Base-by-base conservation (phyloP, 2,888 invertebrate species). In the Vesta saturnalis region DNA sequence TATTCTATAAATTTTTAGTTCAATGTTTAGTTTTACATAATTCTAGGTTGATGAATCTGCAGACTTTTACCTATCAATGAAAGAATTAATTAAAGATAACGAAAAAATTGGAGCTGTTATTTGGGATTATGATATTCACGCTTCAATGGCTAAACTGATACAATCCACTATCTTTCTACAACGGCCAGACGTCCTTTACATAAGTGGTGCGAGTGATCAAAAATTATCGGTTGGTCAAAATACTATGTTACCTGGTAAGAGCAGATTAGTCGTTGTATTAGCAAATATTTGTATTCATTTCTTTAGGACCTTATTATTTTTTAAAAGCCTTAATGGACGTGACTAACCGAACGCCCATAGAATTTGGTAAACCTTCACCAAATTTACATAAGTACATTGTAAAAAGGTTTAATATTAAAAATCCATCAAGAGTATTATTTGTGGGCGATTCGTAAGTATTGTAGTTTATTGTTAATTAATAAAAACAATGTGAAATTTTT, bases 371-470 rank as follows among this genome's bases (percentile, higher is more conserved):
- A 74, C 89, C 89, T 0, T 85, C 85, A 0, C 81, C 81, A 71
- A 22, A 76, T 18, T 85, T 86, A 5, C 85, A 85, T 10, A 81
- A 86, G 67, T 84, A 85, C 1, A 85, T 89, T 0, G 85, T 86
- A 78, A 86, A 87, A 65, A 83, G 86, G 47, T 88, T 90, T 60
- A 86, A 88, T 0, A 85, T 92, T 16, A 81, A 81, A 0, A 86
- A 92, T 72, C 88, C 93, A 14, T 55, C 85, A 21, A 85, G 91
- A 69, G 90, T 92, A 0, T 83, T 96, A 16, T 94, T 96, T 86
- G 89, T 95, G 76, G 95, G 95, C 46, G 95, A 96, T 81, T 90
- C 92, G 89, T 92, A 81, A 85, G 86, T 85, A 69, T 43, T 22
- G 55, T 6, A 14, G 8, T 52, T 52, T 52, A 52, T 59, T 59